Evolutionary conservation across 1,140 invertebrate species (phyloP), one percentile per base, ranked within the genome.

Genomic region (Pseudomyrmex concolor): DNA sequence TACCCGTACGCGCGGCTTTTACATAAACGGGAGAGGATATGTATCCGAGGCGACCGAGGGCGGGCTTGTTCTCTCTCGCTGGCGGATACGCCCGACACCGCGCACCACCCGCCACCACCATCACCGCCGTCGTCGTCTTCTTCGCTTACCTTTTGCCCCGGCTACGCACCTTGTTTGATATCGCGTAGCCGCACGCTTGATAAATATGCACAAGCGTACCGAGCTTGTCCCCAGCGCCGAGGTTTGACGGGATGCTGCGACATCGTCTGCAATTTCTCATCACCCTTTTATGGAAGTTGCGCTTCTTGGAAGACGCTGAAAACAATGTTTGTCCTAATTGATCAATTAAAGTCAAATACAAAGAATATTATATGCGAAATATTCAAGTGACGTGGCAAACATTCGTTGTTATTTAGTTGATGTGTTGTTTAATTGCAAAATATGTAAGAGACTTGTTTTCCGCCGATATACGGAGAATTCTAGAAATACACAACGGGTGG

Each of bases 141-240:
- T 80, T 80, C 66, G 76, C 76, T 80, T 80, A 80, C 67, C 76
- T 80, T 71, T 80, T 80, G 54, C 66, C 22, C 54, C 17, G 68
- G 15, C 43, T 80, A 80, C 45, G 66, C 76, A 80, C 64, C 76
- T 80, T 71, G 76, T 80, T 80, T 71, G 76, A 80, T 80, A 80
- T 70, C 76, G 76, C 54, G 64, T 70, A 78, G 66, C 66, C 76
- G 54, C 54, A 71, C 43, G 66, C 43, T 71, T 71, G 76, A 80
- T 80, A 80, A 80, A 80, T 80, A 80, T 80, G 76, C 76, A 80
- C 66, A 80, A 80, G 76, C 76, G 43, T 80, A 70, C 54, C 43
- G 76, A 80, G 66, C 76, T 80, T 80, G 76, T 70, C 54, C 12
- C 19, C 64, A 19, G n/a, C 76, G 76, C 15, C 54, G n/a, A 50